A percentile compares a stretch with the other conserved stretches of the same genome.
Evolutionary conservation across 2,797 vertebrate genomes (phyloP).

Genomic region (Sebastes wilsoni): DNA sequence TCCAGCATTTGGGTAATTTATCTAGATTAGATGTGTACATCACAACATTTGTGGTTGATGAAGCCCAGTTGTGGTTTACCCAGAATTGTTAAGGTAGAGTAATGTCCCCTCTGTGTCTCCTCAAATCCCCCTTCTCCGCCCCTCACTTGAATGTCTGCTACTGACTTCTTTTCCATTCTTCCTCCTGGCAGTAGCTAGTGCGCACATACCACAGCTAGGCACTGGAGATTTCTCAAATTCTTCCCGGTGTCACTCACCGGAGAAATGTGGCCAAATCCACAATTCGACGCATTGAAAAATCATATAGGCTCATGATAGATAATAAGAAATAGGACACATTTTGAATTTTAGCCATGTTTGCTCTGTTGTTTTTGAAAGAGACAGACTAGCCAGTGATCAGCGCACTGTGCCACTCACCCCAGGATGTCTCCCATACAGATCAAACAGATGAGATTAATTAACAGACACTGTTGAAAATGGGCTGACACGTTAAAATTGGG

Average conservation of each 20-base stretch:
- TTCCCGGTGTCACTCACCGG: slow-evolving; percentile 65
- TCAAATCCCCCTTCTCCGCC: neutral
- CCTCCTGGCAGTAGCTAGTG: slow-evolving; percentile 51
- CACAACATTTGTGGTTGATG: neutral
- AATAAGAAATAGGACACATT: neutral
- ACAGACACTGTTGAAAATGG: neutral
- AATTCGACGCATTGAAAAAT: slow-evolving; percentile 25
- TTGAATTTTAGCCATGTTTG: neutral
- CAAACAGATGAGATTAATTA: slow-evolving; percentile 19
- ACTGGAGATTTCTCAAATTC: slow-evolving; percentile 82
- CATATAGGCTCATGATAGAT: neutral
- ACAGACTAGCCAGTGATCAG: neutral
- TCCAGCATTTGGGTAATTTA: slow-evolving; percentile 3
- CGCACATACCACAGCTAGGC: slow-evolving; percentile 70
- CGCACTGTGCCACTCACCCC: neutral
- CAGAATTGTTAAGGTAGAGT: slow-evolving; percentile 14
- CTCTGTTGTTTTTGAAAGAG: neutral
- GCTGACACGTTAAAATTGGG: slow-evolving; percentile 6
- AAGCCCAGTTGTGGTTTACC: slow-evolving; percentile 16
- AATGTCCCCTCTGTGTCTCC: slow-evolving; percentile 14
- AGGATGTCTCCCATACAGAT: neutral
- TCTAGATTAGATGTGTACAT: slow-evolving; percentile 8
- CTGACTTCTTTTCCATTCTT: slow-evolving; percentile 70
- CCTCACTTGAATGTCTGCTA: slow-evolving; percentile 21
- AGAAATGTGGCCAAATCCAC: slow-evolving; percentile 42